Conservation (phyloP, 2,797 vertebrate genomes). For the Anguilla megastoma region DNA sequence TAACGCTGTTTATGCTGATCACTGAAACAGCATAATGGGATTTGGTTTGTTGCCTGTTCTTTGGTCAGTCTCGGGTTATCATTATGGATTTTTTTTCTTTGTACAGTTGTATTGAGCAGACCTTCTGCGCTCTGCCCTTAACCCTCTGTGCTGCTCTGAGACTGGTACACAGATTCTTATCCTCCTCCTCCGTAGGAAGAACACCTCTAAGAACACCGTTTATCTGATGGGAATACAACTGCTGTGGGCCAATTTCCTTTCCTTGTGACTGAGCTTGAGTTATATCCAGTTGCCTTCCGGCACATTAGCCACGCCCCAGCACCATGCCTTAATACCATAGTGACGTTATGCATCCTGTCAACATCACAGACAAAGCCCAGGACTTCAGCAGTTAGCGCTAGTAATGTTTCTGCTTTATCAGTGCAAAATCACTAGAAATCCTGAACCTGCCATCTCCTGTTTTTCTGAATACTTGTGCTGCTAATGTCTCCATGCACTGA, state of each 20-base stretch:
- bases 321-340: background rate
- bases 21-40: background rate
- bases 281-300: background rate
- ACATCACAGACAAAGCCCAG: background rate
- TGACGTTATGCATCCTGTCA: background rate
- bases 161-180: background rate
- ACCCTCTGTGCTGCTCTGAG: background rate
- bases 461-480: background rate
- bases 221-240: background rate
- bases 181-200: background rate
- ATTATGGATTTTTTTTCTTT: background rate
- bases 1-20: background rate
- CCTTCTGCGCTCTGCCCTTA: background rate
- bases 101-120: background rate
- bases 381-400: background rate
- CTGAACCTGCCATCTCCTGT: background rate
- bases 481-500: background rate
- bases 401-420: background rate
- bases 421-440: background rate
- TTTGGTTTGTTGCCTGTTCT: background rate
- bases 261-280: background rate
- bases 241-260: background rate
- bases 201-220: background rate
- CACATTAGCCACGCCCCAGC: background rate
- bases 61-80: background rate